Conservation (phyloP, 2,113 vertebrate species). For the Syngnathus typhle region DNA sequence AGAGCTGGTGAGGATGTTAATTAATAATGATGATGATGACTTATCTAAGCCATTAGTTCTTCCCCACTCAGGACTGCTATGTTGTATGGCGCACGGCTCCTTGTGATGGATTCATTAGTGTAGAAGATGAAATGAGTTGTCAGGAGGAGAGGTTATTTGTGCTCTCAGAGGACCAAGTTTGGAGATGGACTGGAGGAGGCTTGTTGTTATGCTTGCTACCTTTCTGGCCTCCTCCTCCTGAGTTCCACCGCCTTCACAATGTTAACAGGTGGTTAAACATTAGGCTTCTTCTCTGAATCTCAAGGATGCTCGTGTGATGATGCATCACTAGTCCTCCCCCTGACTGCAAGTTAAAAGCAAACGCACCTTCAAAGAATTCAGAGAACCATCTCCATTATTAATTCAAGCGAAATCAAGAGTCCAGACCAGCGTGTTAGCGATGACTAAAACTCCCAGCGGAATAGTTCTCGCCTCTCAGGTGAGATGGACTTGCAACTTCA, state of each 20-base stretch:
- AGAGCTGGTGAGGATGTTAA: constrained; percentile 16
- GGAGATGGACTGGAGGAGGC: constrained; percentile 26
- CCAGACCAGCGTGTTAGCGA: constrained; percentile 25
- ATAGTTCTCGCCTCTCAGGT: constrained; percentile 29
- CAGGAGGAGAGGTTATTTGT: constrained; percentile 56
- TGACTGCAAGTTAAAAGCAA: constrained; percentile 14
- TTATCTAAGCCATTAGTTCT: constrained; percentile 53
- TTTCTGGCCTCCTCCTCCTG: constrained; percentile 14
- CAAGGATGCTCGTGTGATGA: constrained; percentile 30
- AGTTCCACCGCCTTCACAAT: constrained; percentile 14
- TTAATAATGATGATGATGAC: constrained; percentile 51
- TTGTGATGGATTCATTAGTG: constrained; percentile 63
- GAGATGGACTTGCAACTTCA: constrained; percentile 17
- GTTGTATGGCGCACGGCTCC: constrained; percentile 44
- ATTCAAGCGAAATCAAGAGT: constrained; percentile 28
- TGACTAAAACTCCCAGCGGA: constrained; percentile 8
- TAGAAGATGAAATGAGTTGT: constrained; percentile 65
- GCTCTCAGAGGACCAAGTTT: constrained; percentile 45
- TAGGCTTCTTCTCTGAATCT: constrained; percentile 48
- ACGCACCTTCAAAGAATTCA: constrained; percentile 34
- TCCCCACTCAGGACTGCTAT: constrained; percentile 39
- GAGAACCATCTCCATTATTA: constrained; percentile 37
- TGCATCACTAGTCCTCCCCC: constrained; percentile 30
- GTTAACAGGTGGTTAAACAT: constrained; percentile 64
- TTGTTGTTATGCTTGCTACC: constrained; percentile 47